Evolutionary conservation across 2,797 vertebrate genomes (phyloP).

Genomic region (Chrysocyon brachyurus): DNA sequence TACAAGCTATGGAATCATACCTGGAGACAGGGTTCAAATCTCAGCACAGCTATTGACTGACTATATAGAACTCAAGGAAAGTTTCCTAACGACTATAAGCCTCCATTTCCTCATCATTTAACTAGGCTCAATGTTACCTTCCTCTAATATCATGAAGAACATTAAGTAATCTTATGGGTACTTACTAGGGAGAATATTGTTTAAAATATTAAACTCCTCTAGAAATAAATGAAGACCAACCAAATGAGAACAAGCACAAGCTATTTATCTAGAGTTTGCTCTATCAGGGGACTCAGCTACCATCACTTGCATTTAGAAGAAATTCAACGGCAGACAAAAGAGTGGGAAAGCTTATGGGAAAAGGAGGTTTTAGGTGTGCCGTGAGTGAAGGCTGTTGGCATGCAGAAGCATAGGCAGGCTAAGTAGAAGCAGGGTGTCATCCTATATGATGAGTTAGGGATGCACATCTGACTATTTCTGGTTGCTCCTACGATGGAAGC

Average conservation of each 20-base stretch:
- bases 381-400: neutral
- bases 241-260: neutral
- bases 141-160: neutral
- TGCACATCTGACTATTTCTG: neutral
- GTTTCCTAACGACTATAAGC: neutral
- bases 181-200: neutral
- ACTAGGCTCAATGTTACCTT: neutral
- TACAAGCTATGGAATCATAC: neutral
- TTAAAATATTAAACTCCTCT: conserved; percentile 11
- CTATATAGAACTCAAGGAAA: neutral
- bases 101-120: neutral
- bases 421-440: neutral
- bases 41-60: neutral
- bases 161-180: neutral
- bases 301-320: neutral
- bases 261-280: neutral
- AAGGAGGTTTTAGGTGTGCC: neutral
- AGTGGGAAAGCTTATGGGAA: neutral
- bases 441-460: neutral
- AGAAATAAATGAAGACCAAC: conserved; percentile 1
- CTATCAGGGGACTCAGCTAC: neutral
- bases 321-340: neutral
- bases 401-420: neutral
- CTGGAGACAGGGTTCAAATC: neutral
- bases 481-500: neutral